Percentiles rank a stretch among this genome's conserved stretches.
Conservation (phyloP, 37 sponge, comb jelly and placozoan species). For the Axinella damicornis region DNA sequence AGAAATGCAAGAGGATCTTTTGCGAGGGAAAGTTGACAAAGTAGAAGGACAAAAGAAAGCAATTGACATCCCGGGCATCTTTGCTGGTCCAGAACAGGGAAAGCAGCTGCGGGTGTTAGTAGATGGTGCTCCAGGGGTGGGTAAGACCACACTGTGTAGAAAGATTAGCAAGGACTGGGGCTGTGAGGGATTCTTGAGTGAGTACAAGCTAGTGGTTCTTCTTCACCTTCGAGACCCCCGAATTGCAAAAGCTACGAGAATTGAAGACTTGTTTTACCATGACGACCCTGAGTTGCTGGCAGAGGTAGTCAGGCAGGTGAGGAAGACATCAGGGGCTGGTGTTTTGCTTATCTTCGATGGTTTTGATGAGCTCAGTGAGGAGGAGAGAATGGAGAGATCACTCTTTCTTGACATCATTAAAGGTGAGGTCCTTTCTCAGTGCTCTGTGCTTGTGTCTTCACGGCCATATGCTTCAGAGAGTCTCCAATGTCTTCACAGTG, state of each 20-base stretch:
- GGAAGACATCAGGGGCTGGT: no score
- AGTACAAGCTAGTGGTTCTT: no score
- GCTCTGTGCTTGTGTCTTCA: not conserved
- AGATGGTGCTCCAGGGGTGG: conserved; percentile 18
- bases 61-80: not conserved
- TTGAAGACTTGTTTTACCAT: no score
- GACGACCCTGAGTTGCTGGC: no score
- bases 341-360: no score
- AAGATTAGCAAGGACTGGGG: conserved; percentile 12
- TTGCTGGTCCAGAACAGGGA: not conserved
- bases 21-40: not conserved
- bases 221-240: no score
- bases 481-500: not conserved
- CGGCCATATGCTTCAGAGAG: not conserved
- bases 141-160: conserved; percentile 9
- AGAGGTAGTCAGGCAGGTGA: no score
- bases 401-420: not conserved
- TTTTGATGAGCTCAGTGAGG: no score
- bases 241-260: no score
- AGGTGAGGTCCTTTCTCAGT: not conserved
- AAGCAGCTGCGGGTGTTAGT: not conserved
- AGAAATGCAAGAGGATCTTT: not conserved
- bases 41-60: not conserved
- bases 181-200: no score
- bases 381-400: no score